Evolutionary conservation across 2,797 vertebrate species (phyloP).

Genomic region (Vultur gryphus): DNA sequence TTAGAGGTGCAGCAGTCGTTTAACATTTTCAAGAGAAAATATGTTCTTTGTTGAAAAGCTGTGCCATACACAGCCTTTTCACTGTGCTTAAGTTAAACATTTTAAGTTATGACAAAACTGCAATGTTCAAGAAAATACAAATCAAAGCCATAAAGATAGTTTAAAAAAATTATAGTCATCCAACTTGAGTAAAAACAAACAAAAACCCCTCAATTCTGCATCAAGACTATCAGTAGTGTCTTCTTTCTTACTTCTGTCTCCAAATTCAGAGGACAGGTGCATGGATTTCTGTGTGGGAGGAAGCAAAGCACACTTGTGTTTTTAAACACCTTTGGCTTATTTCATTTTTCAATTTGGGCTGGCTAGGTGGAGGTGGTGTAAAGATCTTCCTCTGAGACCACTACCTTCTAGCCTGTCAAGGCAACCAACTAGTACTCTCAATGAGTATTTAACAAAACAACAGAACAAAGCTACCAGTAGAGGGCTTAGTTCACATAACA

Average conservation of each 20-base stretch:
- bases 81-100: background rate
- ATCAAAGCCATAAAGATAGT: background rate
- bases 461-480: background rate
- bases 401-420: background rate
- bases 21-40: background rate
- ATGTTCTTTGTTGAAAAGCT: background rate
- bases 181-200: background rate
- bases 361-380: fast-evolving
- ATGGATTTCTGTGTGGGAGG: background rate
- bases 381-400: background rate
- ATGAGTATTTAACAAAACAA: background rate
- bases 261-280: background rate
- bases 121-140: background rate
- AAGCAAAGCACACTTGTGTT: background rate
- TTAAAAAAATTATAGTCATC: background rate
- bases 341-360: background rate
- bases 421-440: background rate
- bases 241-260: background rate
- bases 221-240: background rate
- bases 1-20: background rate
- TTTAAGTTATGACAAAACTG: background rate
- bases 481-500: background rate
- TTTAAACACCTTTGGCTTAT: background rate
- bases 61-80: background rate
- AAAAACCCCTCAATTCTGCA: background rate